Percentiles rank a stretch among this genome's conserved stretches.
Conservation (phyloP, 2,113 vertebrate genomes). For the Lepisosteus oculatus region DNA sequence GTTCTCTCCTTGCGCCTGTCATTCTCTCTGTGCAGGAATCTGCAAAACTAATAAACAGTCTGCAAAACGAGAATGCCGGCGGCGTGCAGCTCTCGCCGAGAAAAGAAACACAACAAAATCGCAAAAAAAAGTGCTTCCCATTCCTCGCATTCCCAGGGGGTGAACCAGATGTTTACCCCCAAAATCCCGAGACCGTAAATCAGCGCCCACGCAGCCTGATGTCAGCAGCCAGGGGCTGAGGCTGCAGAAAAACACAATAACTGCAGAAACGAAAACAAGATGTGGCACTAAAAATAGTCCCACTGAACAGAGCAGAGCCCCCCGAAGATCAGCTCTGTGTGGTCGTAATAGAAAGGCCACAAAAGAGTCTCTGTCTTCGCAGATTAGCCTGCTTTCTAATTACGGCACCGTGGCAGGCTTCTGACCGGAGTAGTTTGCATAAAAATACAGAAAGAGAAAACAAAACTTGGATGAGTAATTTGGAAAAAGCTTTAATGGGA, state of each 20-base stretch:
- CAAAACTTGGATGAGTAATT: background rate
- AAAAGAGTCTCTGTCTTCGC: background rate
- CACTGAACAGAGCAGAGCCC: background rate
- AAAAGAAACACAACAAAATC: background rate
- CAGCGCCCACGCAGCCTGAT: background rate
- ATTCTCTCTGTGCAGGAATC: conserved; percentile 13
- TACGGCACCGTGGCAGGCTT: background rate
- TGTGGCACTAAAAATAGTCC: background rate
- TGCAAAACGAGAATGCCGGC: no score
- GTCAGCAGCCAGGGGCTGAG: background rate
- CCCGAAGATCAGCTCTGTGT: background rate
- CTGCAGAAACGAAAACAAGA: background rate
- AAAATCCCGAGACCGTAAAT: conserved; percentile 8
- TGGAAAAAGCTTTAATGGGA: background rate
- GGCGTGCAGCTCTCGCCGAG: background rate
- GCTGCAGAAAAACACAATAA: background rate
- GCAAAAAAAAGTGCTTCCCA: background rate
- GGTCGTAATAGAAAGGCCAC: background rate
- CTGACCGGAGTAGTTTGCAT: background rate
- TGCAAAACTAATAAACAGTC: conserved; percentile 16
- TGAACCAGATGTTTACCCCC: background rate
- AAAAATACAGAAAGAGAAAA: background rate
- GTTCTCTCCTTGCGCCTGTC: conserved; percentile 17
- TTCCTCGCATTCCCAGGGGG: background rate
- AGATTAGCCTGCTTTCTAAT: background rate